Conservation (phyloP, 2,113 vertebrate genomes). For the Actenoides lindsayi region DNA sequence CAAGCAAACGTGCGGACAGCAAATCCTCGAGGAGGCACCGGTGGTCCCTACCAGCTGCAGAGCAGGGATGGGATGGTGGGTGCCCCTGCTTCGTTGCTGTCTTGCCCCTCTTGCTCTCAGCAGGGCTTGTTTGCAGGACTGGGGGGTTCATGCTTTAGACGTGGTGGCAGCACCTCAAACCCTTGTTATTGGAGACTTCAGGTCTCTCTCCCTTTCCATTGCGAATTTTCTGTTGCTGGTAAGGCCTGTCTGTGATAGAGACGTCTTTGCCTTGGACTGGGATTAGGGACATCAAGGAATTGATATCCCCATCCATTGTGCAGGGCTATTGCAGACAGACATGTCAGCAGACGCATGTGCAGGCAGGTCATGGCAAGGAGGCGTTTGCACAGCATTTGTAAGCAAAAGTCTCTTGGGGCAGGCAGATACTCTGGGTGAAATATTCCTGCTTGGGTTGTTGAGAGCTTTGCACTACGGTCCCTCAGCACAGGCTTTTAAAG, state of each 20-base stretch:
- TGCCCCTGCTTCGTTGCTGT: neutral
- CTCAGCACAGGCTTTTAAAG: neutral
- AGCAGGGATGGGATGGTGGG: fast-evolving
- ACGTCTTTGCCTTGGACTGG: neutral
- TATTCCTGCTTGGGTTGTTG: neutral
- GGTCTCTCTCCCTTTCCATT: neutral
- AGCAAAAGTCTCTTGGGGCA: neutral
- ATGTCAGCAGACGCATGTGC: fast-evolving
- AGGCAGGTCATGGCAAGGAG: neutral
- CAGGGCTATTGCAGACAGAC: neutral
- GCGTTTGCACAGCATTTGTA: neutral
- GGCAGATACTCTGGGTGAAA: neutral
- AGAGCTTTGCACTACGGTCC: neutral
- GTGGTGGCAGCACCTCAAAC: neutral
- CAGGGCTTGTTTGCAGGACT: neutral
- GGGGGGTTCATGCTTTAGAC: fast-evolving
- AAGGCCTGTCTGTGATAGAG: fast-evolving
- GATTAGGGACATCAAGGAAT: neutral
- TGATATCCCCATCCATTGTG: neutral
- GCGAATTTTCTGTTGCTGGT: neutral
- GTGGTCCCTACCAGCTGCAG: neutral
- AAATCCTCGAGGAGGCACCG: fast-evolving
- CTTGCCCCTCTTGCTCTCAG: neutral
- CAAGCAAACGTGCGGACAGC: fast-evolving
- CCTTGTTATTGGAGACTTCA: neutral